phyloP scores from a whole-genome alignment of 1,140 invertebrate species.

The Cecropterus lyciades region DNA sequence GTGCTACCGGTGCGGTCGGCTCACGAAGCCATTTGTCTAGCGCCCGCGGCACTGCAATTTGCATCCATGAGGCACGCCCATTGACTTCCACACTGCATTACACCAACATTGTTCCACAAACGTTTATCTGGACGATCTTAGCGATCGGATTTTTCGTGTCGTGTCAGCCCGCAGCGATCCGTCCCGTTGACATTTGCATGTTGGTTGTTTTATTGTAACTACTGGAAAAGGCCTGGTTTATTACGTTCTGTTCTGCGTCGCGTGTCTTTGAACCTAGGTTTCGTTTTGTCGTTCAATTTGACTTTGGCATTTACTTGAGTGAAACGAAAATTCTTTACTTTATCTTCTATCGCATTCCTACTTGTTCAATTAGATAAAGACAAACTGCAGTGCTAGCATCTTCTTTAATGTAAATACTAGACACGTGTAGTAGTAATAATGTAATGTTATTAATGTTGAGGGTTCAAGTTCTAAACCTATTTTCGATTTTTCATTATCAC shows the following conservation, averaged over 20 bases:
- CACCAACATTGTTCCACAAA: slow-evolving; percentile 46
- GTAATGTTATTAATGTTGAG: too few species aligned
- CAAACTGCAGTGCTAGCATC: too few species aligned
- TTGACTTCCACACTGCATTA: slow-evolving; percentile 58
- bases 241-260: slow-evolving; percentile 9
- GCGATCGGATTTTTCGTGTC: slow-evolving; percentile 40
- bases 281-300: slow-evolving; percentile 14
- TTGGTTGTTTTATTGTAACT: slow-evolving; percentile 23
- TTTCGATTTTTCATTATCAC: too few species aligned
- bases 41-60: slow-evolving; percentile 65
- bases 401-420: too few species aligned
- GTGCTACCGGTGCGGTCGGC: slow-evolving; percentile 72
- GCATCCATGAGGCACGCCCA: slow-evolving; percentile 64
- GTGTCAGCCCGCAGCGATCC: slow-evolving; percentile 30
- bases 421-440: too few species aligned
- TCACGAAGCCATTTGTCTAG: slow-evolving; percentile 73
- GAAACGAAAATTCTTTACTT: neutral
- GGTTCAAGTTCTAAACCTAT: too few species aligned
- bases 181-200: slow-evolving; percentile 35
- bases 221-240: slow-evolving; percentile 16
- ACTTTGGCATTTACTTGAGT: slow-evolving; percentile 17
- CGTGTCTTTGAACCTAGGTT: slow-evolving; percentile 22
- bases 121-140: slow-evolving; percentile 37
- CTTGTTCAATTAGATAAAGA: too few species aligned
- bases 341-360: neutral